Evolutionary conservation across 2,888 invertebrate species (phyloP).

Genomic region (Agrochola macilenta): DNA sequence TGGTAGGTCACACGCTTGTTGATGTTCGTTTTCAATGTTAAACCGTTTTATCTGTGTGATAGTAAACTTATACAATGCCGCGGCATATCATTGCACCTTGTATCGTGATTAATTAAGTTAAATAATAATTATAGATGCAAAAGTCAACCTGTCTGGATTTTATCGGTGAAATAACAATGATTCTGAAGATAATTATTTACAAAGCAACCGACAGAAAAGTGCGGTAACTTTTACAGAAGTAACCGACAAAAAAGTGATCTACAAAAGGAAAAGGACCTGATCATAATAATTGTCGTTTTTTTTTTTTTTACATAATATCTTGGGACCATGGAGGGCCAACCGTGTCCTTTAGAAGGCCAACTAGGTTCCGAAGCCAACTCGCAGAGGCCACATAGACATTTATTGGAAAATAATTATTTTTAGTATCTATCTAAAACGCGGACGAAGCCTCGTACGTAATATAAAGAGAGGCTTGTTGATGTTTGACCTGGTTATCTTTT

Average conservation of each 20-base stretch:
- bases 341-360: no score
- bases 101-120: background rate
- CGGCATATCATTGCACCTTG: slow-evolving; percentile 20
- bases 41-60: slow-evolving; percentile 19
- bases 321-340: background rate
- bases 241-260: background rate
- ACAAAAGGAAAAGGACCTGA: background rate
- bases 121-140: slow-evolving; percentile 3
- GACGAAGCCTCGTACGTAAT: background rate
- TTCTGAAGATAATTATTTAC: background rate
- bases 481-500: slow-evolving; percentile 34
- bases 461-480: slow-evolving; percentile 10
- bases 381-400: no score
- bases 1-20: slow-evolving; percentile 10
- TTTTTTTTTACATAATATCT: background rate
- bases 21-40: slow-evolving; percentile 20
- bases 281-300: no score
- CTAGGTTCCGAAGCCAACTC: no score
- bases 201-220: background rate
- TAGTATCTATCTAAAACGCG: background rate
- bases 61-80: slow-evolving; percentile 45
- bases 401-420: background rate
- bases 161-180: background rate
- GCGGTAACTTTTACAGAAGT: background rate
- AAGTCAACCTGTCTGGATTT: background rate